A percentile compares a stretch with the other conserved stretches of the same genome.
These are phyloP conservation scores for Eumaeus atala DNA, from an alignment of 1,140 invertebrate genomes.

Conservation along the genomic window DNA sequence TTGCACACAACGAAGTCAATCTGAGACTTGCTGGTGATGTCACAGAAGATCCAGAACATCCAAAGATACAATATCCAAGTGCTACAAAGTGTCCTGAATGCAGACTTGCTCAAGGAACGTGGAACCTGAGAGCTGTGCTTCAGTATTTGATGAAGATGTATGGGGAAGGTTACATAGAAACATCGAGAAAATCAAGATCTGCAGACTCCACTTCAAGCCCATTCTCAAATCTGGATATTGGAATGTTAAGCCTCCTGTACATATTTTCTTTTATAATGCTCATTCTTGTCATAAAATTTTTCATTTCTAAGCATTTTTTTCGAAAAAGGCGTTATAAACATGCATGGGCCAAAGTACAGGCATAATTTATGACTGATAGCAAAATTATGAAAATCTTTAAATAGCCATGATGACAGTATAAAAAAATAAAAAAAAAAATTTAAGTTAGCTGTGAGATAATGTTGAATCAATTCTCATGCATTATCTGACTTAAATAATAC, in stretches of 20 bases:
- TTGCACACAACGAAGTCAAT: slow-evolving; percentile 95
- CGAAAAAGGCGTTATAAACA: slow-evolving; percentile 81
- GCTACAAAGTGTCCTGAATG: slow-evolving; percentile 82
- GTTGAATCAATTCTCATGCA: no score
- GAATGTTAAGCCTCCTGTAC: slow-evolving; percentile 70
- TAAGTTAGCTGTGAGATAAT: no score
- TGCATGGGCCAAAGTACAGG: slow-evolving; percentile 78
- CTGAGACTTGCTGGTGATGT: slow-evolving; percentile 86
- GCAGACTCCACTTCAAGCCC: slow-evolving; percentile 34
- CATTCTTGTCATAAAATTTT: slow-evolving; percentile 84
- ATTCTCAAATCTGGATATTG: slow-evolving; percentile 61
- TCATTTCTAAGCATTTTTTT: slow-evolving; percentile 80
- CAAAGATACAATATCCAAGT: slow-evolving; percentile 94
- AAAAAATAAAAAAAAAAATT: no score
- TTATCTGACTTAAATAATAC: no score
- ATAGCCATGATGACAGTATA: no score
- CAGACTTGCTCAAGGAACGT: slow-evolving; percentile 75
- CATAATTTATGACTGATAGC: slow-evolving; percentile 16
- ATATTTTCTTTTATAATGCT: slow-evolving; percentile 70
- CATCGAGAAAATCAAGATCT: slow-evolving; percentile 34
- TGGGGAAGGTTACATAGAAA: slow-evolving; percentile 73
- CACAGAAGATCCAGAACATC: slow-evolving; percentile 92
- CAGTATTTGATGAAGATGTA: slow-evolving; percentile 86
- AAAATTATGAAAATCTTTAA: slow-evolving; percentile 6
- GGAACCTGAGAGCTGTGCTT: slow-evolving; percentile 83